A percentile compares a stretch with the other conserved stretches of the same genome.
Evolutionary conservation across 2,797 vertebrate genomes (phyloP).

Genomic region (Myioborus melanocephalus): DNA sequence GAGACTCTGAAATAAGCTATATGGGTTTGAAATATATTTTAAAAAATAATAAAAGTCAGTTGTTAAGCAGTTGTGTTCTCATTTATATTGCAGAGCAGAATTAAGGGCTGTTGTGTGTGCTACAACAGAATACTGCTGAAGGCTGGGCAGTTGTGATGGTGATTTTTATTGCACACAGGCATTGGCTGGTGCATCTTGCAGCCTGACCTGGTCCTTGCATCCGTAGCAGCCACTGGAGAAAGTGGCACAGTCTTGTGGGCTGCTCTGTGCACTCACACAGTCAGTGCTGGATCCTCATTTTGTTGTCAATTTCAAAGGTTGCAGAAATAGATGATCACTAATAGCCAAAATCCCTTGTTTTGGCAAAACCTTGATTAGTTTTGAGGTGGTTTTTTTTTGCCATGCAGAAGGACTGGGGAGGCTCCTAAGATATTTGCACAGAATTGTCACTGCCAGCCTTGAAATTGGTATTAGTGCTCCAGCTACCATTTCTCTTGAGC

Average conservation of each 20-base stretch:
- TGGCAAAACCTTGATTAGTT: background rate
- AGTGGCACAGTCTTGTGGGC: background rate
- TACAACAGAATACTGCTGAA: background rate
- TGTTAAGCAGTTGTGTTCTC: background rate
- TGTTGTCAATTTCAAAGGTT: background rate
- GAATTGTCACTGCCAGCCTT: background rate
- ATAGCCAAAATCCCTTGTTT: background rate
- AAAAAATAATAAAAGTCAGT: background rate
- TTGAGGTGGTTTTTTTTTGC: background rate
- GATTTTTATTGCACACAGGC: background rate
- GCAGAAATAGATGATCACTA: background rate
- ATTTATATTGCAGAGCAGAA: background rate
- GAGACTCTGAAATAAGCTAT: background rate
- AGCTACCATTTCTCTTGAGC: background rate
- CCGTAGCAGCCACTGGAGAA: background rate
- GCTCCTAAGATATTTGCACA: background rate
- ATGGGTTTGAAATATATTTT: background rate
- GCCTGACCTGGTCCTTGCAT: background rate
- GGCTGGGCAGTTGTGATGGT: background rate
- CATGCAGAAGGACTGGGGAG: background rate
- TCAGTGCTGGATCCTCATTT: accelerated
- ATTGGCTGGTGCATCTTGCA: background rate
- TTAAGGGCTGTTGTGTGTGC: background rate
- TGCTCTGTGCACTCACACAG: background rate
- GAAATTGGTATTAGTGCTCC: background rate